Evolutionary conservation across 2,888 invertebrate genomes (phyloP).

Genomic region (Trichopria drosophilae): DNA sequence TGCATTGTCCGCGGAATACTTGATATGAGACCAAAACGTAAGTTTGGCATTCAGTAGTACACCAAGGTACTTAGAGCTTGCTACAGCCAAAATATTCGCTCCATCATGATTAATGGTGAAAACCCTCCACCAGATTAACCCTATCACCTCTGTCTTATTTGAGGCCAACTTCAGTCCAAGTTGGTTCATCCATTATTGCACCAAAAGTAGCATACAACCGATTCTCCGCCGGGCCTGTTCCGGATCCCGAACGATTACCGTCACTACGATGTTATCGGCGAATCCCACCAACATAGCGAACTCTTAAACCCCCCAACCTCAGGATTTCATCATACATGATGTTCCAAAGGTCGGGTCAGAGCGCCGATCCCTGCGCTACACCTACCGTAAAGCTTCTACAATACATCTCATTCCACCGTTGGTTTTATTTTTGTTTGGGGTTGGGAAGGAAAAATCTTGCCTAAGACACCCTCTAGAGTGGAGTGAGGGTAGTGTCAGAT

Average conservation of each 20-base stretch:
- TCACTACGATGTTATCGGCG: slow-evolving; percentile 30
- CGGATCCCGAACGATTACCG: slow-evolving; percentile 5
- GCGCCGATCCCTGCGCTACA: slow-evolving; percentile 17
- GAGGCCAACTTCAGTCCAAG: slow-evolving; percentile 23
- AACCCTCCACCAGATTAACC: slow-evolving; percentile 26
- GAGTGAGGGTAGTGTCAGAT: too few species aligned
- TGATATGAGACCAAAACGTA: too few species aligned
- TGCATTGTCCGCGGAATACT: too few species aligned
- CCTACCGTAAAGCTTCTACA: slow-evolving; percentile 3
- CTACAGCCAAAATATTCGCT: too few species aligned
- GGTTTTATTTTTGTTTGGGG: slow-evolving; percentile 28
- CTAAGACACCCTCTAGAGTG: too few species aligned
- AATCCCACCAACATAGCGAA: slow-evolving; percentile 26
- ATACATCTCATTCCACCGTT: neutral
- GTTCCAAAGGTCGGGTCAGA: slow-evolving; percentile 20
- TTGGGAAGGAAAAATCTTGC: too few species aligned
- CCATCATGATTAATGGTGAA: too few species aligned
- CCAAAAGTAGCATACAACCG: neutral
- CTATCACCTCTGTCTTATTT: slow-evolving; percentile 29
- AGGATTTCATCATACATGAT: slow-evolving; percentile 11
- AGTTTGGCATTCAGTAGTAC: too few species aligned
- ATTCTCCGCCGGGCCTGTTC: neutral
- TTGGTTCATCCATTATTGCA: slow-evolving; percentile 1
- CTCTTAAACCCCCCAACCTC: slow-evolving; percentile 20
- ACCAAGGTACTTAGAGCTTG: too few species aligned